Evolutionary conservation across 2,888 invertebrate species (phyloP).

Genomic region (Isotomurus palustris): DNA sequence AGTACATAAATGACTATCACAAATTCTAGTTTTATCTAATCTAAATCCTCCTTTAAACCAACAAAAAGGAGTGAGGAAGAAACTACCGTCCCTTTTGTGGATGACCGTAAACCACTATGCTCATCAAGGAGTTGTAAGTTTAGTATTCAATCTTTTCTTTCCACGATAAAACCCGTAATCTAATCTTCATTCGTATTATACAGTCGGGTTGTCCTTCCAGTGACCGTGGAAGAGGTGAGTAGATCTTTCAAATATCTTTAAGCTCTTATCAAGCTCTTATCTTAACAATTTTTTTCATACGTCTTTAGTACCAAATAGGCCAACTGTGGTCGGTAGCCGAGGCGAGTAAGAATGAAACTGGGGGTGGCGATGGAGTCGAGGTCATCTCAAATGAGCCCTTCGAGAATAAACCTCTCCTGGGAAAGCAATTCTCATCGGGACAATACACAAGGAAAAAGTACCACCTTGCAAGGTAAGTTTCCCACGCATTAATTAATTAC

Average conservation of each 20-base stretch:
- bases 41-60: not conserved
- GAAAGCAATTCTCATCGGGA: constrained; percentile 12
- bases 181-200: not conserved
- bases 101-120: constrained; percentile 2
- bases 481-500: too few species aligned
- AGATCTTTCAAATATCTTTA: not conserved
- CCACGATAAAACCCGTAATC: not conserved
- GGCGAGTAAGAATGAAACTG: constrained; percentile 22
- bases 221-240: constrained; percentile 15
- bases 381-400: constrained; percentile 21
- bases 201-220: constrained; percentile 13
- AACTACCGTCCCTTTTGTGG: not conserved
- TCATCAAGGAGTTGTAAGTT: constrained; percentile 19
- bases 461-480: constrained; percentile 18
- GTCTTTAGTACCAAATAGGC: constrained; percentile 20
- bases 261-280: constrained; percentile 1
- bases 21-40: too few species aligned
- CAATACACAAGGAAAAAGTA: constrained; percentile 32
- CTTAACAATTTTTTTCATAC: not conserved
- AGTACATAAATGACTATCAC: too few species aligned
- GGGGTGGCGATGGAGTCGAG: constrained; percentile 31
- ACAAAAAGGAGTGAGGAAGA: not conserved
- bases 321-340: constrained; percentile 22
- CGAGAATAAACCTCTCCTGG: constrained; percentile 9
- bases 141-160: not conserved